Conservation (phyloP, 1,140 invertebrate species). For the Monomorium pharaonis region DNA sequence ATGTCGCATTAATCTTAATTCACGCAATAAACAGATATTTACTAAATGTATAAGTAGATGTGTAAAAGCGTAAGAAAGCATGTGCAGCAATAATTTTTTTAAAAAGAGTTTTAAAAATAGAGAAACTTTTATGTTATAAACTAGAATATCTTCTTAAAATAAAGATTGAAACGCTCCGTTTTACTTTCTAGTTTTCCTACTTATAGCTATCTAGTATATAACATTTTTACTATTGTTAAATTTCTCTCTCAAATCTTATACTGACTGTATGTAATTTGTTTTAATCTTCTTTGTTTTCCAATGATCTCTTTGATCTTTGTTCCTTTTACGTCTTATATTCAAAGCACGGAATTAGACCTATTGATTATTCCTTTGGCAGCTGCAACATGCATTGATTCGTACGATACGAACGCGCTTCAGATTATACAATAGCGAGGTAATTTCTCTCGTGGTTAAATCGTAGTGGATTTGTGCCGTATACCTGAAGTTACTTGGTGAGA, state of each 20-base stretch:
- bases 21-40: too few species aligned
- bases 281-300: not conserved
- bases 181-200: not conserved
- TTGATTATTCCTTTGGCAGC: conserved; percentile 62
- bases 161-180: not conserved
- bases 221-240: not conserved
- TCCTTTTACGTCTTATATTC: conserved; percentile 27
- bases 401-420: conserved; percentile 2
- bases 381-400: conserved; percentile 53
- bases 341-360: conserved; percentile 64
- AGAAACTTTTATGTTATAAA: too few species aligned
- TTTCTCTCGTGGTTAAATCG: conserved; percentile 58
- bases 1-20: too few species aligned
- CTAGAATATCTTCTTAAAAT: not conserved
- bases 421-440: conserved; percentile 64
- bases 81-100: too few species aligned
- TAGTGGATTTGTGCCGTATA: conserved; percentile 30
- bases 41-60: too few species aligned
- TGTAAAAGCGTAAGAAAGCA: too few species aligned
- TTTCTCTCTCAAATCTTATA: not conserved
- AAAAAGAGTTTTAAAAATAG: too few species aligned
- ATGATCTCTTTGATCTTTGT: not conserved
- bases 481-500: conserved; percentile 57
- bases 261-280: not conserved
- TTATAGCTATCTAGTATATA: too few species aligned